Base-by-base conservation (phyloP, 1,140 invertebrate genomes). In the Wiebesia pumilae region DNA sequence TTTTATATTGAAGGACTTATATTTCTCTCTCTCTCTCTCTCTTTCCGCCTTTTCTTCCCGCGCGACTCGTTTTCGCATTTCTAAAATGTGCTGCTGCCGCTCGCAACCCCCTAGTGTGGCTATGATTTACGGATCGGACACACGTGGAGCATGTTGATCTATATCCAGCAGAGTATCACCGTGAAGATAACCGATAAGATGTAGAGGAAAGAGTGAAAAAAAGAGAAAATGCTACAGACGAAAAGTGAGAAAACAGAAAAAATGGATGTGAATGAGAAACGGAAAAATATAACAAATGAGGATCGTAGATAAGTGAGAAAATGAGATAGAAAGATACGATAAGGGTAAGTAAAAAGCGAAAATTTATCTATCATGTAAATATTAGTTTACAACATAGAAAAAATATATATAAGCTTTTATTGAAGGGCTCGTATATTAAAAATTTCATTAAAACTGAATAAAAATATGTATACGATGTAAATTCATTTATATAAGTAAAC, bases 141-240 rank as follows among this genome's bases (percentile, higher is more conserved):
- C 84, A 86, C 84, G 51, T 86, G 84, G 84, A 85, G 84, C 84
- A 30, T n/a, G 78, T 81, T 86, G 79, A 86, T 86, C 84, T 86
- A 86, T 81, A 65, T 35, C 84, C 79, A 75, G 77, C n/a, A 19
- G 84, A 54, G 38, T 40, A 65, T 58, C 30, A 35, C 78, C 30
- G 19, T 80, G 54, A 65, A n/a, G n/a, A n/a, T n/a, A n/a, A 80
- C 78, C 78, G n/a, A 80, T 80, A 62, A 62, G 30, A 80, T 21
- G 33, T 65, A 19, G 3, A 51, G n/a, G 16, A 33, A 38, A 78
- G 43, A 78, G 24, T 30, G 27, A 43, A n/a, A 30, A 30, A 51
- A 78, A 35, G 7, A 35, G 47, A 21, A 35, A 79, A 21, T 0
- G 47, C 43, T 47, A 54, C 27, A 54, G 30, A 79, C 30, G 33